Conservation (phyloP, 2,113 vertebrate genomes). For the Onychorhynchus coronatus region DNA sequence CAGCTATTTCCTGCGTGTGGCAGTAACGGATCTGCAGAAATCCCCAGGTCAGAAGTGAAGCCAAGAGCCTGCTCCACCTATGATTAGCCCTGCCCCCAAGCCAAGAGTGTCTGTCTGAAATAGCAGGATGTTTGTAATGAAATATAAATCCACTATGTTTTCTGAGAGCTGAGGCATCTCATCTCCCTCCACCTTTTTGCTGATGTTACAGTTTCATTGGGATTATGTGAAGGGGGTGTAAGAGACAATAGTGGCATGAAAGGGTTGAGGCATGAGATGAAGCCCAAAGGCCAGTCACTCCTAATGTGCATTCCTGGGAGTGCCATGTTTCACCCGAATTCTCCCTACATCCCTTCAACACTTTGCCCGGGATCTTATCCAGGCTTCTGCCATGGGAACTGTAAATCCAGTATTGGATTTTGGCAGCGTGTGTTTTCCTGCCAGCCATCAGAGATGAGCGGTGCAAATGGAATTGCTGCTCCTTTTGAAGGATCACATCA, state of each 20-base stretch:
- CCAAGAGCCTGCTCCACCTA: not conserved
- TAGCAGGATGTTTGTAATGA: not conserved
- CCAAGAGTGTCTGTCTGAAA: not conserved
- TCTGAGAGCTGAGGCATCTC: not conserved
- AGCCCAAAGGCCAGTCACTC: not conserved
- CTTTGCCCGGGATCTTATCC: not conserved
- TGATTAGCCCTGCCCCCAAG: not conserved
- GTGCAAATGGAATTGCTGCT: not conserved
- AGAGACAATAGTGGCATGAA: rapidly evolving
- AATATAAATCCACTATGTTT: not conserved
- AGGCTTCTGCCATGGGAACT: not conserved
- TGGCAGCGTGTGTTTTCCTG: not conserved
- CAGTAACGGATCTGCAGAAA: not conserved
- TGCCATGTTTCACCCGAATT: not conserved
- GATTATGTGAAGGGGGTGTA: not conserved
- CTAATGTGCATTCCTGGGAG: not conserved
- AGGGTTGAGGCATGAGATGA: not conserved
- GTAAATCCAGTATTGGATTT: not conserved
- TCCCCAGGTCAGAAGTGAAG: not conserved
- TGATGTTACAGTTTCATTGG: not conserved
- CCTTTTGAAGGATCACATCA: not conserved
- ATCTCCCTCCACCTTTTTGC: not conserved
- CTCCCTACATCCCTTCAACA: not conserved
- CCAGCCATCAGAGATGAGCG: not conserved
- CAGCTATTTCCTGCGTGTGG: not conserved